Base-by-base conservation (phyloP, 2,797 vertebrate species). In the Passerculus sandwichensis region DNA sequence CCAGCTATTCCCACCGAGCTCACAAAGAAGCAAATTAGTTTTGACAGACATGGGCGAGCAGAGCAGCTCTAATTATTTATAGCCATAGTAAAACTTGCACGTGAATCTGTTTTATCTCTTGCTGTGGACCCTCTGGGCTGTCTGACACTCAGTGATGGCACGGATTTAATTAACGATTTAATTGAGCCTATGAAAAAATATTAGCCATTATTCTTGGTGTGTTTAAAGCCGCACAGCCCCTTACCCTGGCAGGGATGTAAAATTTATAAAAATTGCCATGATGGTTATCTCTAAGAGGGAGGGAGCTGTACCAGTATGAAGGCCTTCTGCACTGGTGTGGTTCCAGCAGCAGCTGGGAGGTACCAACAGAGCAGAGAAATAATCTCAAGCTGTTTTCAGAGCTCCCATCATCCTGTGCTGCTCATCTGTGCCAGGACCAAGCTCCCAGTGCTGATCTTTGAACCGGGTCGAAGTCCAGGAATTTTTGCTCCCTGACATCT, bases 91-190 rank as follows among this genome's bases (percentile, higher is more conserved):
- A 96, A 91, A 78, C 30, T 76, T 30, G 22, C 4, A n/a, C 32
- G 13, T 71, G 20, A 73, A 56, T 78, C 72, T 88, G 32, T 67
- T 86, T 90, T 93, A 81, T 94, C 60, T 86, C 48, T 8, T 81
- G 19, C 57, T 54, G 32, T 16, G 62, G 79, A 60, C 56, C 89
- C 88, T 71, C 60, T 67, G 73, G 88, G 89, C 89, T 84, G 60
- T 45, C 85, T 73, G 85, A 70, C 45, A 71, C 51, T 81, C 87
- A 40, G 51, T 2, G 7, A 70, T 71, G 77, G 70, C 77, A 76
- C 25, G 76, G 80, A 84, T 94, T 81, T 96, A 96, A 96, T 96
- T 94, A 96, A 90, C 0, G 4, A 70, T 65, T 89, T 90, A 93
- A 93, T 96, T 94, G 92, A 88, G 42, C 61, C 59, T 60, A 8